Evolutionary conservation across 1,140 invertebrate genomes (phyloP).

Genomic region (Lordiphosa stackelbergi): DNA sequence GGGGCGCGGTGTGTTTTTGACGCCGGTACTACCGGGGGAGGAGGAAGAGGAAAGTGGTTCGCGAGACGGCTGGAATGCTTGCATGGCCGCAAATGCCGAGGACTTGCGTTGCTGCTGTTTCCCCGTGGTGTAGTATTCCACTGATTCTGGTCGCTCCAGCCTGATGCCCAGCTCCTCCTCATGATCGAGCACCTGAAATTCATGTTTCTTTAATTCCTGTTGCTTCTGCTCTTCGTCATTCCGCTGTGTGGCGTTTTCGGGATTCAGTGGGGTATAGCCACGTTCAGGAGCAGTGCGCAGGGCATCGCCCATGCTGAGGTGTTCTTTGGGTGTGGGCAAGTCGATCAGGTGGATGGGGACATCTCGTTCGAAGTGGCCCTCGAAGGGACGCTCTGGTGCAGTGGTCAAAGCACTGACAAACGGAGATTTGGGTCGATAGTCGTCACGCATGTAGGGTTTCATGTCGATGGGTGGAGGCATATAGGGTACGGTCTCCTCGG

Average conservation of each 20-base stretch:
- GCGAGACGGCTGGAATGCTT: slow-evolving; percentile 76
- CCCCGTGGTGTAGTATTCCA: slow-evolving; percentile 53
- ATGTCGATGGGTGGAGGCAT: slow-evolving; percentile 81
- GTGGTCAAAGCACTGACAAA: slow-evolving; percentile 83
- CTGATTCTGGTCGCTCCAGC: slow-evolving; percentile 43
- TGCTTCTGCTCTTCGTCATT: slow-evolving; percentile 56
- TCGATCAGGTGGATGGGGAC: slow-evolving; percentile 75
- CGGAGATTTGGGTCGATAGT: slow-evolving; percentile 79
- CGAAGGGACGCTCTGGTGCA: slow-evolving; percentile 81
- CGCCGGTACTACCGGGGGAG: slow-evolving; percentile 19
- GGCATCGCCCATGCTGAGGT: slow-evolving; percentile 76
- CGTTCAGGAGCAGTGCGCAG: slow-evolving; percentile 78
- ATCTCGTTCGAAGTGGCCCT: slow-evolving; percentile 77
- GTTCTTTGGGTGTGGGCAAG: slow-evolving; percentile 77
- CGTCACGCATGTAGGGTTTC: slow-evolving; percentile 78
- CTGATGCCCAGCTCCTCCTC: slow-evolving; percentile 63
- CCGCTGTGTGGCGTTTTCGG: slow-evolving; percentile 64
- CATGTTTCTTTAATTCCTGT: slow-evolving; percentile 61
- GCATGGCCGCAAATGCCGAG: slow-evolving; percentile 73
- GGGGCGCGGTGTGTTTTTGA: slow-evolving; percentile 45
- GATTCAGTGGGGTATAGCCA: slow-evolving; percentile 68
- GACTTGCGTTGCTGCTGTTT: slow-evolving; percentile 48
- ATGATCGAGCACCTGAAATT: slow-evolving; percentile 72
- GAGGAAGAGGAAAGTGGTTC: slow-evolving; percentile 53
- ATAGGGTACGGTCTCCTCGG: slow-evolving; percentile 81